These are phyloP conservation scores for Pelodytes ibericus DNA, from an alignment of 2,797 vertebrate genomes.

Conservation along the genomic window DNA sequence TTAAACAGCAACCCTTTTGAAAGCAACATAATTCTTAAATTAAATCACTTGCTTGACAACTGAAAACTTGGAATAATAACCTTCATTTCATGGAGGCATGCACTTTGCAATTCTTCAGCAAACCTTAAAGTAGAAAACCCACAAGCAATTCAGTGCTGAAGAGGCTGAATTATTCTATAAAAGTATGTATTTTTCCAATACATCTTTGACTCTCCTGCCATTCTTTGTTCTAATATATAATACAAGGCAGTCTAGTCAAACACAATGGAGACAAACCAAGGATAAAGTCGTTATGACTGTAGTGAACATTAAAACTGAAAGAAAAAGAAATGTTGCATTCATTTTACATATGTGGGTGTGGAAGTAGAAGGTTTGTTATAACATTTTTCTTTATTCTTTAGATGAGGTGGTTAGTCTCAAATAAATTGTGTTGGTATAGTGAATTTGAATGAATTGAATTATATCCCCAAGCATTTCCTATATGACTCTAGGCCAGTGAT, in stretches of 20 bases:
- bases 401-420: too few species aligned
- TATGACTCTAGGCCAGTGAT: too few species aligned
- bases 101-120: not conserved
- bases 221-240: not conserved
- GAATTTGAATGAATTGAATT: too few species aligned
- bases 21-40: slow-evolving; percentile 34
- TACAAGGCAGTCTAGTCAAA: not conserved
- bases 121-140: slow-evolving; percentile 8
- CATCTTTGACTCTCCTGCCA: not conserved
- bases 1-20: slow-evolving; percentile 28
- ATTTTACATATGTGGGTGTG: too few species aligned
- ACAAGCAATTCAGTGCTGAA: not conserved
- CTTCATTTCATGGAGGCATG: slow-evolving; percentile 14
- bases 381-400: too few species aligned
- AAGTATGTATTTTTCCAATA: not conserved
- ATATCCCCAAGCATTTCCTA: too few species aligned
- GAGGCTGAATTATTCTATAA: not conserved
- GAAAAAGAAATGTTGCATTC: too few species aligned
- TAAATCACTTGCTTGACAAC: slow-evolving; percentile 24
- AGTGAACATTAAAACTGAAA: too few species aligned
- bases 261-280: not conserved
- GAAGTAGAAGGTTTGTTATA: too few species aligned
- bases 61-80: slow-evolving; percentile 22
- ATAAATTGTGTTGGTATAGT: too few species aligned
- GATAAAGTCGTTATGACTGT: too few species aligned